Base-by-base conservation (phyloP, 2,797 vertebrate species). In the Amblyraja radiata region DNA sequence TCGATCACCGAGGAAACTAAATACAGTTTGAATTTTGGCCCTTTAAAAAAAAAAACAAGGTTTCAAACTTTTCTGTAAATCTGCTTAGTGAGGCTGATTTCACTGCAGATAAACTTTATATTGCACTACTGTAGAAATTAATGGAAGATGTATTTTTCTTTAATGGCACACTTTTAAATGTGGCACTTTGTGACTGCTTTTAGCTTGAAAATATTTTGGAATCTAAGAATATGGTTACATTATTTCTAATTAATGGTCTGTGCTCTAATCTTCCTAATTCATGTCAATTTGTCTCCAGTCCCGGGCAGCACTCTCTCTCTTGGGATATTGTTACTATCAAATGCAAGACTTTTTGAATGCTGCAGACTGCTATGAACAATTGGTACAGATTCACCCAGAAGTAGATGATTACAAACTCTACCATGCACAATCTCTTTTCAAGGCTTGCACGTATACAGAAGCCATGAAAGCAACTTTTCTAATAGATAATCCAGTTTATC, bases 311-410 rank as follows among this genome's bases (percentile, higher is more conserved):
- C 96, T 99, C 28, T 99, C 98, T 71, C 96, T 99, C 90, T 96
- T 99, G 94, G 98, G 97, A 93, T 99, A 97, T 96, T 99, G 98
- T 95, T 97, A 98, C 95, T 99, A 97, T 94, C 98, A 98, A 95
- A 96, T 99, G 94, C 98, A 99, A 96, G 98, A 99, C 94, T 99
- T 98, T 46, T 95, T 94, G 93, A 97, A 95, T 92, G 97, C 98
- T 0, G 97, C 98, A 0, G 98, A 99, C 93, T 98, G 98, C 96
- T 99, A 99, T 81, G 98, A 99, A 95, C 98, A 98, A 95, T 97
- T 99, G 94, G 95, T 94, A 28, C 97, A 97, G 94, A 97, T 99
- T 94, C 97, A 98, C 94, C 98, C 98, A 0, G 98, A 98, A 94
- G 97, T 98, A 93, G 97, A 97, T 93, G 97, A 98, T 93, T 99